Evolutionary conservation across 2,888 invertebrate species (phyloP), one percentile per base, ranked within the genome.

Genomic region (Notodonta dromedarius): DNA sequence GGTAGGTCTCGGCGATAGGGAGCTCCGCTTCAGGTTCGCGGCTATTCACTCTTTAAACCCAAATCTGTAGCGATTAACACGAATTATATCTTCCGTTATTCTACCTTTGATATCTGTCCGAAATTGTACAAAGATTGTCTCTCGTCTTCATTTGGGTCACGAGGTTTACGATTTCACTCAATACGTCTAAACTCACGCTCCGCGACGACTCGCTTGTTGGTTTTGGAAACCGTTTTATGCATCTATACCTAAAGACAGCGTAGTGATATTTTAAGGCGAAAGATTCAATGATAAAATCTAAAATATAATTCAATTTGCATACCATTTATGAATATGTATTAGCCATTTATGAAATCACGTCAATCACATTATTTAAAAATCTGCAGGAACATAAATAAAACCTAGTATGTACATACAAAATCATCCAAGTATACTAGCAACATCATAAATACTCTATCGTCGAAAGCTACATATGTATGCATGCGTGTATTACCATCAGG

Each of bases 81-180:
- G 53, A 60, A 64, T 63, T 60, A 62, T 60, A 61, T 66, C 69
- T 76, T 76, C 74, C 73, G 76, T 78, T 76, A 77, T 70, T 68
- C 77, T 77, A 74, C 75, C 77, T 82, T 73, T 66, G 66, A 71
- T 71, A 71, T 70, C 69, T 71, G 65, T 57, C 69, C 69, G 58
- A 65, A 63, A 60, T 68, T 59, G 57, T 57, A 40, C 55, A 58
- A 72, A 78, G 74, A 77, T 77, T 74, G 79, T 80, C 81, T 77
- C 73, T 69, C 77, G 70, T 77, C 77, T 85, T 83, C 78, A 88
- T 86, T 78, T 82, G 81, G 89, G 89, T 88, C 84, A 87, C 69
- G 82, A 84, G 86, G 87, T 89, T 88, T 88, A 89, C 86, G 87
- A 88, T 88, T 89, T 87, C 85, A 82, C 87, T 85, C 85, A 76